These are phyloP conservation scores for Eclectus roratus DNA, from an alignment of 2,113 vertebrate species.

Conservation along the genomic window DNA sequence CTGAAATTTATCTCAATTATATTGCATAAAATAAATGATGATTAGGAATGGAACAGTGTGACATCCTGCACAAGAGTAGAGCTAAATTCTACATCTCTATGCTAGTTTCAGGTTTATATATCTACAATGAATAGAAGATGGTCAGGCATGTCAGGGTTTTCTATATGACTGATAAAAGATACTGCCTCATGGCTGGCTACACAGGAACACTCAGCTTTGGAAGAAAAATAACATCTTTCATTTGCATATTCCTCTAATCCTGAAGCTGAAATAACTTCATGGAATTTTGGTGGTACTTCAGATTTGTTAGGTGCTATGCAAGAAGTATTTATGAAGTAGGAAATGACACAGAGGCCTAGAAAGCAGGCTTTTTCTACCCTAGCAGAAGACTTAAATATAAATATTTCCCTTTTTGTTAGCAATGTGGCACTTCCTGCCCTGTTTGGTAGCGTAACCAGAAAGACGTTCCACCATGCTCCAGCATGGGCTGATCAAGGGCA, in stretches of 20 bases:
- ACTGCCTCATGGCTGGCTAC: background rate
- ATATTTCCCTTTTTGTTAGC: background rate
- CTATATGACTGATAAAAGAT: background rate
- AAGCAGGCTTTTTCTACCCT: background rate
- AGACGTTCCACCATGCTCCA: background rate
- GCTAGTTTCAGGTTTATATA: background rate
- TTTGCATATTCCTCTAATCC: conserved; percentile 14
- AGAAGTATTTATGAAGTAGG: background rate
- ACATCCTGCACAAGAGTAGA: background rate
- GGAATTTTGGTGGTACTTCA: background rate
- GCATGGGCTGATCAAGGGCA: background rate
- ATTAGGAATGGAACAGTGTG: background rate
- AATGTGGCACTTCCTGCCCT: background rate
- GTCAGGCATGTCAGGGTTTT: conserved; percentile 5
- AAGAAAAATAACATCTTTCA: background rate
- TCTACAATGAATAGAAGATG: background rate
- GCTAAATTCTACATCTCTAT: background rate
- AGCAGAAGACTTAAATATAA: background rate
- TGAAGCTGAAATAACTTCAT: background rate
- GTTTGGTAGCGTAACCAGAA: background rate
- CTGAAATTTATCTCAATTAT: background rate
- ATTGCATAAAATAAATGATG: background rate
- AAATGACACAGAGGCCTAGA: background rate
- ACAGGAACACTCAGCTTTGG: background rate
- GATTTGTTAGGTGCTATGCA: background rate